Conservation (phyloP, 2,797 vertebrate species). For the Darevskia mixta region DNA sequence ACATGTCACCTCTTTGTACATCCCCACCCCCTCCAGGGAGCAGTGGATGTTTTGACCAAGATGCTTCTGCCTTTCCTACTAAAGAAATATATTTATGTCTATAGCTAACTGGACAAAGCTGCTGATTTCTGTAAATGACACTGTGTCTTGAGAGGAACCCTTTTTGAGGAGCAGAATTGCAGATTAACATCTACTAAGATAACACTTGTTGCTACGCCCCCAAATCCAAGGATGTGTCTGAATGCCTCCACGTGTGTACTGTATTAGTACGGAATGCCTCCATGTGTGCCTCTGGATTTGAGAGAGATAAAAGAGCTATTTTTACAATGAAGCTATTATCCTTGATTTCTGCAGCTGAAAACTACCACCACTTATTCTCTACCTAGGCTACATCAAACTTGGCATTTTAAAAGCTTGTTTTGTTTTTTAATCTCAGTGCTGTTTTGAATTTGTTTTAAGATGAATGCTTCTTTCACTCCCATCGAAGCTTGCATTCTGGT, state of each 20-base stretch:
- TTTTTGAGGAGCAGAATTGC: conserved; percentile 23
- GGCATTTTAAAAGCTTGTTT: conserved; percentile 82
- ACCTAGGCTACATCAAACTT: conserved; percentile 79
- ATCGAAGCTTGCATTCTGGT: conserved; percentile 56
- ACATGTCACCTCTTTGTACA: not conserved
- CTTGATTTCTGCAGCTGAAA: conserved; percentile 73
- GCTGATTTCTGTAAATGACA: conserved; percentile 37
- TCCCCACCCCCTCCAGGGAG: not conserved
- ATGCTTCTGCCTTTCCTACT: not conserved
- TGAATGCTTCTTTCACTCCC: conserved; percentile 65
- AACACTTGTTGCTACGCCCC: not conserved
- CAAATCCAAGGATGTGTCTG: conserved; percentile 13
- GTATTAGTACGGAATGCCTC: conserved; percentile 17
- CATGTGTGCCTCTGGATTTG: conserved; percentile 9
- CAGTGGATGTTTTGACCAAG: not conserved
- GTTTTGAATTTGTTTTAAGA: conserved; percentile 77
- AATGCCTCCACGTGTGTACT: no score
- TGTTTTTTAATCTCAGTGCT: conserved; percentile 75
- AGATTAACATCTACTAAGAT: conserved; percentile 29
- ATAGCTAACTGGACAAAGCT: not conserved
- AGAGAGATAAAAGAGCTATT: conserved; percentile 39
- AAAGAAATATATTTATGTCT: conserved; percentile 1
- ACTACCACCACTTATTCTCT: conserved; percentile 75
- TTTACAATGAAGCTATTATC: conserved; percentile 66
- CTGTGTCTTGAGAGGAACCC: conserved; percentile 25